Evolutionary conservation across 2,888 invertebrate genomes (phyloP).

Genomic region (Globia sparganii): DNA sequence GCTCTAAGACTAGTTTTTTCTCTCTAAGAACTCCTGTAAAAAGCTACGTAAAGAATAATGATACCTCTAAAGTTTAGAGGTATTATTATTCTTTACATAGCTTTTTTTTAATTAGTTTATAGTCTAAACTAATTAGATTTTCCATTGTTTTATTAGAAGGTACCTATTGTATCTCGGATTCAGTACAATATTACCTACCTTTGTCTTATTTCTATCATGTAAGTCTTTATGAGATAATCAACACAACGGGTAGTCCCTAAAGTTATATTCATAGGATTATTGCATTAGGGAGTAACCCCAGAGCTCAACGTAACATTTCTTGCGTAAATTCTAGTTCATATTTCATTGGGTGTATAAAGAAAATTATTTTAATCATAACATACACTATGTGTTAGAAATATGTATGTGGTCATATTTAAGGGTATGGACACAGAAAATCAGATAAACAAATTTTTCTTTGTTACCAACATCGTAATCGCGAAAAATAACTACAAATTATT

Average conservation of each 20-base stretch:
- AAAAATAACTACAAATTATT: too few relatives aligned
- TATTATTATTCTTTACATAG: too few relatives aligned
- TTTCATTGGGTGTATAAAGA: slow-evolving; percentile 15
- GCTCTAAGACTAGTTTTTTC: too few relatives aligned
- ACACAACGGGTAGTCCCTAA: slow-evolving; percentile 15
- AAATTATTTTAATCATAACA: slow-evolving; percentile 1
- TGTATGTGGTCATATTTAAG: background rate
- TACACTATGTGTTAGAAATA: background rate
- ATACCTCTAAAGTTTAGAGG: too few relatives aligned
- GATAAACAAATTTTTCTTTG: background rate
- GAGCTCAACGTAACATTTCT: slow-evolving; percentile 12
- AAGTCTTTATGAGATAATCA: slow-evolving; percentile 26
- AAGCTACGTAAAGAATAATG: too few relatives aligned
- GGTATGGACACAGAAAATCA: background rate
- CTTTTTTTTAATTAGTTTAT: too few relatives aligned
- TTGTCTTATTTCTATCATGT: slow-evolving; percentile 13
- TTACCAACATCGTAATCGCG: background rate
- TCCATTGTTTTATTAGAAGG: background rate
- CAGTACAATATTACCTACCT: background rate
- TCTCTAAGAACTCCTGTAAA: too few relatives aligned
- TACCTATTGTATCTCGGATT: background rate
- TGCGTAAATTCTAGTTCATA: background rate
- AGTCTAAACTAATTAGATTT: background rate
- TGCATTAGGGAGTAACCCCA: slow-evolving; percentile 34
- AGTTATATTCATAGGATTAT: slow-evolving; percentile 43